Base-by-base conservation (phyloP, 2,113 vertebrate genomes). In the Puntigrus tetrazona region DNA sequence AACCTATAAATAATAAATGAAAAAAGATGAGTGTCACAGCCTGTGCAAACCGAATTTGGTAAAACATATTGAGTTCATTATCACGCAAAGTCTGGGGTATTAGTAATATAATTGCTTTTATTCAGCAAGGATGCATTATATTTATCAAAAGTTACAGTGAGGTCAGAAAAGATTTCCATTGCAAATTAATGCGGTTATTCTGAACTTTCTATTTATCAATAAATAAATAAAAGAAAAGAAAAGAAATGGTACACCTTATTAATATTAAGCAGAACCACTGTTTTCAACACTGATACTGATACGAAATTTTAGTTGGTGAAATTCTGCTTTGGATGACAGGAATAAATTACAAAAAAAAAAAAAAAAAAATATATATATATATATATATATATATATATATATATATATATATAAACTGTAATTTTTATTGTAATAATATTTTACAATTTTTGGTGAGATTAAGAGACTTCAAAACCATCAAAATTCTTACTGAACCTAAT, bases 1-100 rank as follows among this genome's bases (percentile, higher is more conserved):
- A 73, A 73, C 70, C 70, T 45, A 73, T 73, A 45, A 43, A 73
- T 73, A 74, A 74, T 74, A 92, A 75, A 90, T 91, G 88, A 91
- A 70, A 59, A 74, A 45, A 45, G 55, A 86, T 84, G 84, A 89
- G 86, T 50, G 76, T 70, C 81, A 90, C 78, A 75, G 89, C 38
- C 85, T 16, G 7, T n/a, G n/a, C 47, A n/a, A 43, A 45, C 69
- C 27, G 5, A 27, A 65, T 61, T 25, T 61, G 59, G 29, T 27
- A 29, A 5, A 8, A 57, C 52, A n/a, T 55, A n/a, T n/a, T 57
- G 20, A 22, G n/a, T n/a, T n/a, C n/a, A n/a, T n/a, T n/a, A 57
- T 57, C 47, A 50, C 47, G 18, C 47, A 50, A 50, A 18, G 47
- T 50, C 47, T 50, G 47, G 47, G 16, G 16, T 50, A 50, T 50